phyloP scores from a whole-genome alignment of 2,113 vertebrate genomes.

The Arenaria interpres region DNA sequence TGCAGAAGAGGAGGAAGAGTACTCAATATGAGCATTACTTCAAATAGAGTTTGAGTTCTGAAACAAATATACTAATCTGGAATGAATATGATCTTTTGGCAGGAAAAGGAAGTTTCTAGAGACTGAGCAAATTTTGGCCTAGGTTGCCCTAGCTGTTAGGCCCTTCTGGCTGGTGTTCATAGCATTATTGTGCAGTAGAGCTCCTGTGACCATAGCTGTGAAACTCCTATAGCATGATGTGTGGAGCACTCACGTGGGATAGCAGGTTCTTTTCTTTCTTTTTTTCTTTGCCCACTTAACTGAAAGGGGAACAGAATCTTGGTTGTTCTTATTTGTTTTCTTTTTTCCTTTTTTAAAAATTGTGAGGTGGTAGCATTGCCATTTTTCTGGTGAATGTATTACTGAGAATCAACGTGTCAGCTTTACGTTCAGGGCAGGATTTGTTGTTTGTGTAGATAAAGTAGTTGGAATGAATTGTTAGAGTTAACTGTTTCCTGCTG shows the following conservation, averaged over 20 bases:
- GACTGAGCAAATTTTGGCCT: neutral
- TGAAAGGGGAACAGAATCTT: neutral
- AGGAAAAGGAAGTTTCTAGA: neutral
- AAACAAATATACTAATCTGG: neutral
- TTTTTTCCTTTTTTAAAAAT: neutral
- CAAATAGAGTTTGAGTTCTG: neutral
- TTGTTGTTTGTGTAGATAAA: neutral
- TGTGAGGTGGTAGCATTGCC: neutral
- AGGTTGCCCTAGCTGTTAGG: neutral
- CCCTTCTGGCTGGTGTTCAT: neutral
- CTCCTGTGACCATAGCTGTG: neutral
- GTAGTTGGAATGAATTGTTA: neutral
- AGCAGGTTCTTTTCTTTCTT: neutral
- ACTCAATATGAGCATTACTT: neutral
- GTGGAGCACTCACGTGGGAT: neutral
- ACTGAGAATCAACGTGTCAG: neutral
- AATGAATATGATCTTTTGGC: neutral
- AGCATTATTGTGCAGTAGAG: neutral
- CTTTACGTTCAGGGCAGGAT: neutral
- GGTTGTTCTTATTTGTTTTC: neutral
- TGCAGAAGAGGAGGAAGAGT: neutral
- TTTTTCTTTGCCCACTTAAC: neutral
- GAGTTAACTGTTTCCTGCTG: neutral
- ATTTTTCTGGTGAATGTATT: neutral
- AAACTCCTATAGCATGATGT: neutral